Evolutionary conservation across 2,113 vertebrate genomes (phyloP).

Genomic region (Potamarius usumacintae): DNA sequence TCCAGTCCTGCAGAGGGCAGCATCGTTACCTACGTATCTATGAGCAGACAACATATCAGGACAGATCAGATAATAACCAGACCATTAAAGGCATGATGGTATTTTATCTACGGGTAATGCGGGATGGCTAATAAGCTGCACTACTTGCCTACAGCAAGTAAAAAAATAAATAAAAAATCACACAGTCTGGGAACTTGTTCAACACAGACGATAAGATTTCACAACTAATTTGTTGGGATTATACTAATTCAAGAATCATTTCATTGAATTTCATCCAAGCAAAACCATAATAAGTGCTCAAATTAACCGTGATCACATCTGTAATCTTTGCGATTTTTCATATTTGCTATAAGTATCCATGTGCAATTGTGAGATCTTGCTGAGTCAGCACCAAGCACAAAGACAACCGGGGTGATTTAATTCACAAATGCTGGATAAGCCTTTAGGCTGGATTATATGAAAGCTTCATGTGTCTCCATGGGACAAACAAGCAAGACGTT

Average conservation of each 20-base stretch:
- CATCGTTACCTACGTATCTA: constrained; percentile 72
- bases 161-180: background rate
- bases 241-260: background rate
- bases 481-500: background rate
- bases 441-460: background rate
- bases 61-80: constrained; percentile 50
- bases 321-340: background rate
- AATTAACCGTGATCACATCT: background rate
- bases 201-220: background rate
- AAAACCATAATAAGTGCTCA: background rate
- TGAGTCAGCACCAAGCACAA: background rate
- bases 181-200: constrained; percentile 16
- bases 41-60: constrained; percentile 52
- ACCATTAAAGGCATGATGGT: background rate
- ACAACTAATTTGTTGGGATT: background rate
- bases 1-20: constrained; percentile 60
- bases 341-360: background rate
- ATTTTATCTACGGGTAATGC: background rate
- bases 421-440: constrained; percentile 17
- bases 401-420: background rate
- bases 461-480: background rate
- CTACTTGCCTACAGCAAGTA: background rate
- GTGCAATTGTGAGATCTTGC: background rate
- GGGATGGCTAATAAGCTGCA: constrained; percentile 1
- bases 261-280: background rate